phyloP scores from a whole-genome alignment of 1,140 invertebrate genomes.

The Arctopsyche grandis region DNA sequence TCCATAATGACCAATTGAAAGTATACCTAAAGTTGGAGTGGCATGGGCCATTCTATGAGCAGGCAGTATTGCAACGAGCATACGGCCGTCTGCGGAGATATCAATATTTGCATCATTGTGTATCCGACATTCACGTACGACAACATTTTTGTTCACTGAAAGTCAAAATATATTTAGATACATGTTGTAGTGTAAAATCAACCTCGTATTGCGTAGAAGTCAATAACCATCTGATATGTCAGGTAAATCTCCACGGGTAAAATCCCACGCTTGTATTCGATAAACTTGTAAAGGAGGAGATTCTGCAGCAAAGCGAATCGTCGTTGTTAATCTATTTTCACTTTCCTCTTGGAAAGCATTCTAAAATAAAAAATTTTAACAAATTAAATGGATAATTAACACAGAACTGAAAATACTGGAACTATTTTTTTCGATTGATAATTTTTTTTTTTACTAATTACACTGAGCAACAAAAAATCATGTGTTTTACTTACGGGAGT shows the following conservation, averaged over 20 bases:
- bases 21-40: conserved; percentile 73
- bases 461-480: too few relatives aligned
- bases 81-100: conserved; percentile 81
- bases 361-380: conserved; percentile 20
- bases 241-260: conserved; percentile 75
- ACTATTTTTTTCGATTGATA: background rate
- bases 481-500: too few relatives aligned
- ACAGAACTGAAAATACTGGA: background rate
- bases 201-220: background rate
- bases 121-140: conserved; percentile 84
- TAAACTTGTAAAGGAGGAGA: conserved; percentile 64
- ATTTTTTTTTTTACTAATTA: too few relatives aligned
- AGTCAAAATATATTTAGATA: conserved; percentile 50
- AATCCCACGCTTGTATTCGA: conserved; percentile 87
- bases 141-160: conserved; percentile 78
- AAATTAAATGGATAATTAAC: background rate
- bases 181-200: background rate
- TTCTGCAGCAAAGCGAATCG: conserved; percentile 39
- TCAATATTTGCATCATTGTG: conserved; percentile 90
- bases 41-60: conserved; percentile 70
- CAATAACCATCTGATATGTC: conserved; percentile 77
- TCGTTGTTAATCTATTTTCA: conserved; percentile 43
- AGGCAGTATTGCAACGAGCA: conserved; percentile 79
- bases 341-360: conserved; percentile 48
- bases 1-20: background rate